Conservation (phyloP, 2,888 invertebrate species). For the Esperia sulphurella region DNA sequence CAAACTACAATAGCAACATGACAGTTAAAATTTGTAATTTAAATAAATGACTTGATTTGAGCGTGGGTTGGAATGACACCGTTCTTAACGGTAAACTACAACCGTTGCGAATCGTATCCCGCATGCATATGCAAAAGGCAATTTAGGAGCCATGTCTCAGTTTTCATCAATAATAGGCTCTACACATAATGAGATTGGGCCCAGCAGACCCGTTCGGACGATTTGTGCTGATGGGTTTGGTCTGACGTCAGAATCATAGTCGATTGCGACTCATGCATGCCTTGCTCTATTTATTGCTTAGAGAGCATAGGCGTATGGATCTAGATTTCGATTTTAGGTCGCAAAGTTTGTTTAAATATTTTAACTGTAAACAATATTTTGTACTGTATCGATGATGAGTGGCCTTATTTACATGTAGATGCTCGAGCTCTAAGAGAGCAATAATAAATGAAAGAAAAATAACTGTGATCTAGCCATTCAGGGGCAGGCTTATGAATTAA, state of each 20-base stretch:
- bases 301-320: neutral
- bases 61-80: constrained; percentile 17
- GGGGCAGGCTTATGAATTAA: too few relatives aligned
- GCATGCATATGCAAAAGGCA: constrained; percentile 28
- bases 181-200: too few relatives aligned
- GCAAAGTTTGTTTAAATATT: neutral
- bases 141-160: constrained; percentile 25
- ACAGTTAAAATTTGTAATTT: too few relatives aligned
- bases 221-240: too few relatives aligned
- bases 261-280: constrained; percentile 18
- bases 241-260: constrained; percentile 17
- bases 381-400: too few relatives aligned
- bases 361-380: neutral
- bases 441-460: too few relatives aligned
- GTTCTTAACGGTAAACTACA: constrained; percentile 15
- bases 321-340: neutral
- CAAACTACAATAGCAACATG: too few relatives aligned
- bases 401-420: too few relatives aligned
- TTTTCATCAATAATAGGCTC: constrained; percentile 19
- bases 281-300: neutral
- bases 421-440: too few relatives aligned
- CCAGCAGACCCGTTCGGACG: too few relatives aligned
- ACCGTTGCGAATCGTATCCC: constrained; percentile 20
- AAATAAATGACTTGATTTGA: too few relatives aligned
- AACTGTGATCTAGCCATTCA: too few relatives aligned